These are phyloP conservation scores for Anoplophora glabripennis DNA, from an alignment of 1,140 invertebrate genomes.

Conservation along the genomic window DNA sequence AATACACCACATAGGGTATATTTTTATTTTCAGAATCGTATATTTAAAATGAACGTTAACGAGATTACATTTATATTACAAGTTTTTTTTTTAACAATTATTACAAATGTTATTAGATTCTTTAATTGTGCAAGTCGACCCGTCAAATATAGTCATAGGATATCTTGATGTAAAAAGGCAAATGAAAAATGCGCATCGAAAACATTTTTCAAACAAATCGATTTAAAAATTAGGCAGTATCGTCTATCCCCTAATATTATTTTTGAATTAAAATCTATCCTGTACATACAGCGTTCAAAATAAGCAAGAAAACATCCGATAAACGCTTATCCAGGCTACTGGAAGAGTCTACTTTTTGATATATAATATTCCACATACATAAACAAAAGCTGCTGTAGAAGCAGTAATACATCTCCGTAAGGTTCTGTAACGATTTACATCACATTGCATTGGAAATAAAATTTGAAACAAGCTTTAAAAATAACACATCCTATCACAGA, in stretches of 20 bases:
- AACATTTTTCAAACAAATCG: too few species aligned
- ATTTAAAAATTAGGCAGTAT: too few species aligned
- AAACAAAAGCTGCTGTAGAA: background rate
- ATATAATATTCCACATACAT: background rate
- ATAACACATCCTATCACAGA: conserved; percentile 24
- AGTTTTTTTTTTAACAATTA: background rate
- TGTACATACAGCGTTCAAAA: too few species aligned
- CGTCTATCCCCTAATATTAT: too few species aligned
- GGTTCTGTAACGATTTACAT: background rate
- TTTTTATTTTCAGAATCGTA: too few species aligned
- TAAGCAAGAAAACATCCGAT: background rate
- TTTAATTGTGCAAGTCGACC: too few species aligned
- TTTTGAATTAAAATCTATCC: too few species aligned
- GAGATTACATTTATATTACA: too few species aligned
- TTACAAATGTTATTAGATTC: background rate
- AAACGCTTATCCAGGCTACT: too few species aligned
- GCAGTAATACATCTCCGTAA: background rate
- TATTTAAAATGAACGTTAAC: too few species aligned
- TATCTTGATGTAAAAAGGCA: background rate
- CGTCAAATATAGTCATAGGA: background rate
- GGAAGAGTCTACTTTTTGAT: background rate
- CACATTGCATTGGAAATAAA: conserved; percentile 9
- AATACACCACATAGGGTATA: too few species aligned
- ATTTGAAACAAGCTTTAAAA: conserved; percentile 4
- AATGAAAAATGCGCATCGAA: too few species aligned